A percentile compares a stretch with the other conserved stretches of the same genome.
Evolutionary conservation across 2,797 vertebrate species (phyloP).

Genomic region (Thripadectes ignobilis): DNA sequence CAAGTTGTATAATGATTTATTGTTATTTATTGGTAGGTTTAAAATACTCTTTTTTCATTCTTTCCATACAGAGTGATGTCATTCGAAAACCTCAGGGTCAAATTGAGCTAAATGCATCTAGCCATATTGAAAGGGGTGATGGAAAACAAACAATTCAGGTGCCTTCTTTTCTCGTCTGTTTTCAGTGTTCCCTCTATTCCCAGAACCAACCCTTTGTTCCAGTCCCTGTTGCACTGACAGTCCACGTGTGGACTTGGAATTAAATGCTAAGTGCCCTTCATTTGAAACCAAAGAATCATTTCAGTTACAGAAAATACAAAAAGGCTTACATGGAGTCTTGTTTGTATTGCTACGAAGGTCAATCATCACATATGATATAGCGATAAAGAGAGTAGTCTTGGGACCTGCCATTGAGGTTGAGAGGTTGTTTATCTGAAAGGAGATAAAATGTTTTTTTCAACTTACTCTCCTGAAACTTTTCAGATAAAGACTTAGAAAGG

Average conservation of each 20-base stretch:
- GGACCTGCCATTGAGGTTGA: not conserved
- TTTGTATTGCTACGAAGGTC: not conserved
- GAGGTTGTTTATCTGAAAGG: not conserved
- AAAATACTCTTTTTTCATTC: not conserved
- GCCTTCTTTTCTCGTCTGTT: conserved; percentile 1
- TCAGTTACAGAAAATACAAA: not conserved
- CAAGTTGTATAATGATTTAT: not conserved
- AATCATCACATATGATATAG: not conserved
- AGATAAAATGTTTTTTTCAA: not conserved
- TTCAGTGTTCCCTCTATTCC: not conserved
- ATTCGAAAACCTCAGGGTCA: conserved; percentile 96
- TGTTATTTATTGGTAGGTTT: not conserved
- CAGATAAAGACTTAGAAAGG: not conserved
- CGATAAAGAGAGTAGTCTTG: not conserved
- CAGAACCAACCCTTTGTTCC: not conserved
- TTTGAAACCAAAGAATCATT: not conserved
- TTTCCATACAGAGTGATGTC: conserved; percentile 88
- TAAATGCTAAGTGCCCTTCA: not conserved
- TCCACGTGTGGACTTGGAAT: not conserved
- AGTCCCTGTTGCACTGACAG: not conserved
- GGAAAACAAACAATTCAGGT: conserved; percentile 98
- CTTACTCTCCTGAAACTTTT: not conserved
- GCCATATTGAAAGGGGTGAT: conserved; percentile 90
- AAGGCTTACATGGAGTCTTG: not conserved
- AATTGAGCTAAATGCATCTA: conserved; percentile 90